Conservation (phyloP, 2,888 invertebrate species). For the Oscheius sp. region DNA sequence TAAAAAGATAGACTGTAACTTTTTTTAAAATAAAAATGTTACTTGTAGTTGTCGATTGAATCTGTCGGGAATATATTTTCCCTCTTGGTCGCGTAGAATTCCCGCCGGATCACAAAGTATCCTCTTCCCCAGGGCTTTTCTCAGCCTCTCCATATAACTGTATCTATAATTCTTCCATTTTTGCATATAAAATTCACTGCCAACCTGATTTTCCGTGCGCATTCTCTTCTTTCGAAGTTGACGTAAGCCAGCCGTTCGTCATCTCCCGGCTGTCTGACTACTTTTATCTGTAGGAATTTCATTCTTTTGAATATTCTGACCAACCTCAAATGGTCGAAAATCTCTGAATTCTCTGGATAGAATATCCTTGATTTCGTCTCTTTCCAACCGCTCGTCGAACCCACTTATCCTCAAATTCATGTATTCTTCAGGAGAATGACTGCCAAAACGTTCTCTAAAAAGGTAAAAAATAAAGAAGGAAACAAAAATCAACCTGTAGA, state of each 20-base stretch:
- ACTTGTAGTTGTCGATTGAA: constrained; percentile 67
- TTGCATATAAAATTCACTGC: not conserved
- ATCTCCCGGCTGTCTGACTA: constrained; percentile 68
- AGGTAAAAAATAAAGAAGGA: not conserved
- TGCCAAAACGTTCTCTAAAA: constrained; percentile 69
- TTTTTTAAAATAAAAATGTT: not conserved
- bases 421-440: constrained; percentile 72
- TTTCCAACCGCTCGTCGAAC: constrained; percentile 59
- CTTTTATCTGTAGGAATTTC: constrained; percentile 64
- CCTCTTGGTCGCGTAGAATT: constrained; percentile 71
- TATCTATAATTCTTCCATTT: constrained; percentile 38
- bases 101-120: constrained; percentile 72
- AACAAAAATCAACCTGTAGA: constrained; percentile 28
- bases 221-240: constrained; percentile 68
- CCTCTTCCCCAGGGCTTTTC: constrained; percentile 57
- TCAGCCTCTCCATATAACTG: constrained; percentile 55
- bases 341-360: constrained; percentile 65
- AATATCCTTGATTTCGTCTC: constrained; percentile 66
- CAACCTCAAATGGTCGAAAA: constrained; percentile 69
- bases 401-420: constrained; percentile 70
- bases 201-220: constrained; percentile 64
- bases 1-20: not conserved
- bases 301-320: not conserved
- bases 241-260: constrained; percentile 72
- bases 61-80: constrained; percentile 70